Evolutionary conservation across 2,113 vertebrate species (phyloP), one percentile per base, ranked within the genome.

Genomic region (Nycticebus coucang): DNA sequence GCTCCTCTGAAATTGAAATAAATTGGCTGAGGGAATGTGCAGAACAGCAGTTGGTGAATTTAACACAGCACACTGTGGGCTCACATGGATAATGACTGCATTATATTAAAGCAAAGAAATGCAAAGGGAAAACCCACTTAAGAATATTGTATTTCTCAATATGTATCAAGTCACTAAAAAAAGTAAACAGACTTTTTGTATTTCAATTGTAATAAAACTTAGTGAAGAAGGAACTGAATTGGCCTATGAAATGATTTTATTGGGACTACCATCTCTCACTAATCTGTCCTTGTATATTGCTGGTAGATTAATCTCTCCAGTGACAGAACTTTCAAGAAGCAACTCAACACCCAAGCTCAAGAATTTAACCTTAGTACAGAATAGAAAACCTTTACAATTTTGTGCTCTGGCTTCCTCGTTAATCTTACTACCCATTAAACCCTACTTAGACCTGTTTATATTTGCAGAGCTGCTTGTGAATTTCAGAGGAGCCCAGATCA

Each of bases 1-100:
- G 94, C 74, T 93, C 71, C 96, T 94, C 91, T 95, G 95, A 98
- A 96, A 97, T 97, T 77, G 87, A 96, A 96, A 98, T 97, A 79
- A 97, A 97, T 96, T 92, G 96, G 97, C 95, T 50, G 53, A 96
- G 94, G 97, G 97, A 97, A 97, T 94, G 41, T 88, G 79, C 95
- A 50, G 78, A 97, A 95, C 97, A 98, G 95, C 94, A 96, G 92
- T 75, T 89, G 80, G 97, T 57, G 96, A 96, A 87, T 96, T 57
- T 81, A n/a, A 81, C 94, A 85, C 3, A 14, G 77, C 81, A 68
- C 93, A 96, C 83, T 89, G 97, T 95, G 96, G 96, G 91, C 78
- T 78, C 96, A 75, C 84, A 89, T 0, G 0, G 50, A 93, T 95
- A 95, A 93, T 96, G 92, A 94, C 87, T 92, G 85, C 64, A 84